Conservation (phyloP, 2,888 invertebrate genomes). For the Leptinotarsa rubiginosa region DNA sequence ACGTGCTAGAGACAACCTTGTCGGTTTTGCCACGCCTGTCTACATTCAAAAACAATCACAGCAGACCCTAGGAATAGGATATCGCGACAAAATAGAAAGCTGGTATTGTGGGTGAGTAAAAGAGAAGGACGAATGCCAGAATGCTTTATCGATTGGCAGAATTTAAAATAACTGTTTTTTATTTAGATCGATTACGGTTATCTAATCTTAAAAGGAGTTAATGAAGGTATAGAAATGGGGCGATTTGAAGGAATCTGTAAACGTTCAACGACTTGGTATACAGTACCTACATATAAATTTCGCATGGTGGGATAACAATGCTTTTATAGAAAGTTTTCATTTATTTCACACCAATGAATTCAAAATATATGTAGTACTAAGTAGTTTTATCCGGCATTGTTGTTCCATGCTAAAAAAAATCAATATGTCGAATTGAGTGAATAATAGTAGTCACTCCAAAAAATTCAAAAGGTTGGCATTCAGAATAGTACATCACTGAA, state of each 20-base stretch:
- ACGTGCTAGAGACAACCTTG: conserved; percentile 33
- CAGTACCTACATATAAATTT: no score
- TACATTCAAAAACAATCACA: conserved; percentile 26
- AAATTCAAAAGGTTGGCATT: no score
- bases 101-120: conserved; percentile 9
- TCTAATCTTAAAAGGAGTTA: background rate
- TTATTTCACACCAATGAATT: no score
- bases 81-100: conserved; percentile 17
- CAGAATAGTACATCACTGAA: no score
- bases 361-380: no score
- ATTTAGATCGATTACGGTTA: background rate
- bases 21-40: conserved; percentile 31
- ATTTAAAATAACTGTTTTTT: conserved; percentile 11
- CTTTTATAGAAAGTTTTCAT: no score
- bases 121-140: conserved; percentile 15
- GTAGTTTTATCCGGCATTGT: no score
- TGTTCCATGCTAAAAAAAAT: no score
- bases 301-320: no score
- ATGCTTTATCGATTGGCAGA: background rate
- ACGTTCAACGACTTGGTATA: no score
- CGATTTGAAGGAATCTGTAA: background rate
- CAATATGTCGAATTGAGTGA: no score
- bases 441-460: no score
- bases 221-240: background rate
- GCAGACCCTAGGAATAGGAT: conserved; percentile 5